Conservation (phyloP, 1,140 invertebrate genomes). For the Thrips palmi region DNA sequence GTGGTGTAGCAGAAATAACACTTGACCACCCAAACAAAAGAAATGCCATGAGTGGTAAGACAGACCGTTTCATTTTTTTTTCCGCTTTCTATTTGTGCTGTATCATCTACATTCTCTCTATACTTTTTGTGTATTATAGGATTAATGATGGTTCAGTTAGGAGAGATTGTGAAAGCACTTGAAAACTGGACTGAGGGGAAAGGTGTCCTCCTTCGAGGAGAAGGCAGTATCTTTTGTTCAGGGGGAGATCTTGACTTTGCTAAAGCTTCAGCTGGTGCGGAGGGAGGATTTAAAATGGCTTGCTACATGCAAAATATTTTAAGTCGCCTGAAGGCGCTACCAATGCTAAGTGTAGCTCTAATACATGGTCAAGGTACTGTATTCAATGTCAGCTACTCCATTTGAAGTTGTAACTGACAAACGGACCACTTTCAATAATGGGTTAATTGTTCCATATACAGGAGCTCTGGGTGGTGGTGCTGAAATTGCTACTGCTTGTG, state of each 20-base stretch:
- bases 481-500: conserved; percentile 34
- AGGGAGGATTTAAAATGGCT: conserved; percentile 28
- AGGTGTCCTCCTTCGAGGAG: conserved; percentile 30
- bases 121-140: too few species aligned
- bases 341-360: conserved; percentile 31
- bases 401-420: background rate
- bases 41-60: too few species aligned
- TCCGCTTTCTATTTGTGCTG: too few species aligned
- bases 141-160: conserved; percentile 38
- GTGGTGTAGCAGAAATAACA: too few species aligned
- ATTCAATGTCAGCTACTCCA: background rate
- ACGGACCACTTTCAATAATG: background rate
- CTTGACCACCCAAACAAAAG: too few species aligned
- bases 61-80: too few species aligned
- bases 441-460: conserved; percentile 2
- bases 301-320: conserved; percentile 31
- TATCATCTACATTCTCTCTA: too few species aligned
- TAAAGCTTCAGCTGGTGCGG: conserved; percentile 19
- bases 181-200: conserved; percentile 32
- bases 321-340: conserved; percentile 26
- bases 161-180: conserved; percentile 25
- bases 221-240: conserved; percentile 33
- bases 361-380: conserved; percentile 27
- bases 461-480: conserved; percentile 37
- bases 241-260: conserved; percentile 36